phyloP scores from a whole-genome alignment of 2,113 vertebrate species.

The Mesocricetus auratus region DNA sequence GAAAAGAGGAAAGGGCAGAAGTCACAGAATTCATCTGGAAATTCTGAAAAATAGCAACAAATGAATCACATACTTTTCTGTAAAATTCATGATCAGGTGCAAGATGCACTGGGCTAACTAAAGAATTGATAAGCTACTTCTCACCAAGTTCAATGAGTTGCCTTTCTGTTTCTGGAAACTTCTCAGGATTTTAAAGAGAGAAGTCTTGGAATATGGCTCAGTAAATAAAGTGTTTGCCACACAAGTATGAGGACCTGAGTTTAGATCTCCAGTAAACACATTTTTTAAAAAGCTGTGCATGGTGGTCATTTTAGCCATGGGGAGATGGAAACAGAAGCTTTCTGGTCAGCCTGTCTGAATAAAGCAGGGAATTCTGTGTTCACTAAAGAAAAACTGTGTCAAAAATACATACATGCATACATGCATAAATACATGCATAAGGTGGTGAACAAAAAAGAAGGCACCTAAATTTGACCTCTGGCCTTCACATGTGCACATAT shows the following conservation, averaged over 20 bases:
- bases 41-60: constrained; percentile 43
- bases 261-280: background rate
- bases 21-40: constrained; percentile 40
- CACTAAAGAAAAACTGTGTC: background rate
- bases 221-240: background rate
- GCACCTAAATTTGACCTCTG: background rate
- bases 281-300: background rate
- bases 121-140: constrained; percentile 8
- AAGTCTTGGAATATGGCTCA: background rate
- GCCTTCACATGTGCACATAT: background rate
- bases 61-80: constrained; percentile 24
- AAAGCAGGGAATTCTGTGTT: background rate
- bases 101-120: background rate
- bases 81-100: background rate
- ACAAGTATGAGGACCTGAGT: background rate
- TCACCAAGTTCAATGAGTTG: background rate
- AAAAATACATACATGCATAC: too few relatives aligned
- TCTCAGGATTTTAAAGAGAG: background rate
- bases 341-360: background rate
- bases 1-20: constrained; percentile 1
- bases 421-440: background rate
- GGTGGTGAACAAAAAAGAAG: background rate
- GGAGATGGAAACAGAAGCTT: background rate
- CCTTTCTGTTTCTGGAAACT: background rate
- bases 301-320: background rate